A percentile compares a stretch with the other conserved stretches of the same genome.
phyloP scores from a whole-genome alignment of 2,113 vertebrate genomes.

The Elachura formosa region DNA sequence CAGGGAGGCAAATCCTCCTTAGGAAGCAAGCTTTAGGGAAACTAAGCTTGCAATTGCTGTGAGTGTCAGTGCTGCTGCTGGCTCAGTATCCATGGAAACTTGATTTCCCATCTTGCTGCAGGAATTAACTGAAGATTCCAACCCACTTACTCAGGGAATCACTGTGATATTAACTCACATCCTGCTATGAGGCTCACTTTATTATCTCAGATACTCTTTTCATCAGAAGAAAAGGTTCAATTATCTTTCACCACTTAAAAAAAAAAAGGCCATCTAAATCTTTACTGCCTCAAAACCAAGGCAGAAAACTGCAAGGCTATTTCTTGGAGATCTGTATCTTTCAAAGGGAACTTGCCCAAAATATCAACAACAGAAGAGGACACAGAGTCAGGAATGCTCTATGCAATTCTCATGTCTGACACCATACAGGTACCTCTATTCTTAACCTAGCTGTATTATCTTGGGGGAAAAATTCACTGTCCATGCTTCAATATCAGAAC shows the following conservation, averaged over 20 bases:
- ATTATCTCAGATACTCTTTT: neutral
- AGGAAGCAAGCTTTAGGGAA: neutral
- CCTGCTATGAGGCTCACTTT: neutral
- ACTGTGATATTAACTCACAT: neutral
- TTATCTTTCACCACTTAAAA: neutral
- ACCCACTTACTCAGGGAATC: neutral
- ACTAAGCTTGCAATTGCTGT: neutral
- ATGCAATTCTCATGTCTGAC: neutral
- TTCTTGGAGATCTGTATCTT: neutral
- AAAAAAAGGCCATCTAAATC: neutral
- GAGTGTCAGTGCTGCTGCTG: neutral
- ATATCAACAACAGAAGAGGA: neutral
- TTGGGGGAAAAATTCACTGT: neutral
- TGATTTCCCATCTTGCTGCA: constrained; percentile 25
- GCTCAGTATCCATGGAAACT: constrained; percentile 63
- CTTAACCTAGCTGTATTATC: neutral
- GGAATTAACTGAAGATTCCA: constrained; percentile 39
- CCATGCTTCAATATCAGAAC: neutral
- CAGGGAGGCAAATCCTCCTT: neutral
- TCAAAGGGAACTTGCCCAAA: neutral
- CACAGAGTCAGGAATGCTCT: neutral
- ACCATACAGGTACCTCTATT: neutral
- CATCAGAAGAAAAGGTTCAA: neutral
- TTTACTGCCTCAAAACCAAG: neutral
- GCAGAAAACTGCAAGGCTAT: neutral